Conservation (phyloP, 2,797 vertebrate species). For the Lerista edwardsae region DNA sequence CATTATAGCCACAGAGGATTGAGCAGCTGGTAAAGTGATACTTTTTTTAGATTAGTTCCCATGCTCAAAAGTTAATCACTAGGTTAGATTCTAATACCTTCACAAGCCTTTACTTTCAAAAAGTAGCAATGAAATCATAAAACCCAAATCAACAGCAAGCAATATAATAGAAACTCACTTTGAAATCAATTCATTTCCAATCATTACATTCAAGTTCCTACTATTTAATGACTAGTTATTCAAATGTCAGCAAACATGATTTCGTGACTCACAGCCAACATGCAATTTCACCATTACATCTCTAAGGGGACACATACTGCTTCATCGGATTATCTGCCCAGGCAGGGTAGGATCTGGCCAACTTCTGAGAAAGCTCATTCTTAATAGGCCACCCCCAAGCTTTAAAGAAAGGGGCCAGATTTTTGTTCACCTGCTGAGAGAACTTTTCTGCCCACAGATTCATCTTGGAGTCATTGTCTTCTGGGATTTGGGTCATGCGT, state of each 20-base stretch:
- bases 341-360: slow-evolving; percentile 73
- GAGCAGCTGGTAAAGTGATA: no score
- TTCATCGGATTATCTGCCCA: slow-evolving; percentile 85
- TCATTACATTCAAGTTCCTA: neutral
- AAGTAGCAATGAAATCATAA: neutral
- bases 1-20: no score
- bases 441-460: slow-evolving; percentile 85
- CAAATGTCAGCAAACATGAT: neutral
- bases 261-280: neutral
- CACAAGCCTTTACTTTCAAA: neutral
- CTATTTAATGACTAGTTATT: neutral
- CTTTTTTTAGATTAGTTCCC: no score
- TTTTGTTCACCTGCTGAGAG: slow-evolving; percentile 78
- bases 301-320: slow-evolving; percentile 46
- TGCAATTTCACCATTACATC: neutral
- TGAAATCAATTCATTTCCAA: neutral
- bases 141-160: neutral
- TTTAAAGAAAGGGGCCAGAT: slow-evolving; percentile 83
- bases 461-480: slow-evolving; percentile 80
- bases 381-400: slow-evolving; percentile 87
- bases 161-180: neutral
- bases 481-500: slow-evolving; percentile 71
- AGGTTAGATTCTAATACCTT: neutral
- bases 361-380: slow-evolving; percentile 71
- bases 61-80: no score